Evolutionary conservation across 2,888 invertebrate species (phyloP).

Genomic region (Rhagophthalmus giganteus): DNA sequence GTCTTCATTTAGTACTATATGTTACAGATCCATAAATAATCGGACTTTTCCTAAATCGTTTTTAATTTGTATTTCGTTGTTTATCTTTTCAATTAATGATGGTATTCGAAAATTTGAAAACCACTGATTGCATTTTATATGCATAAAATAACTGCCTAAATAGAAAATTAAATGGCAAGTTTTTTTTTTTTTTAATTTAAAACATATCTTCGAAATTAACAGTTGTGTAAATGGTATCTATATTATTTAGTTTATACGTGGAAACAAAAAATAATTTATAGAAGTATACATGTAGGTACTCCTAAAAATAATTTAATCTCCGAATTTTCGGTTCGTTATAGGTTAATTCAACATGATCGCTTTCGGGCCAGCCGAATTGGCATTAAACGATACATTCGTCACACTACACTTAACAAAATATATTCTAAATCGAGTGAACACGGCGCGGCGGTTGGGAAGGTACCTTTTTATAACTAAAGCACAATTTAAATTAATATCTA

Average conservation of each 20-base stretch:
- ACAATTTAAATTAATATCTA: slow-evolving; percentile 33
- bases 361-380: slow-evolving; percentile 48
- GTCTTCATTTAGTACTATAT: no score
- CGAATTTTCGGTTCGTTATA: slow-evolving; percentile 15
- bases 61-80: no score
- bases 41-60: no score
- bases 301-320: slow-evolving; percentile 24
- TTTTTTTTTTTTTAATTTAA: no score
- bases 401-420: slow-evolving; percentile 21
- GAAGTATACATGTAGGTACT: slow-evolving; percentile 14
- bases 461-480: slow-evolving; percentile 45
- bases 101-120: no score
- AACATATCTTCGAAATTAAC: no score
- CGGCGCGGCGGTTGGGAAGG: slow-evolving; percentile 51
- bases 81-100: no score
- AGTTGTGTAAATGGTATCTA: no score
- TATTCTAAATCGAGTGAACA: slow-evolving; percentile 50
- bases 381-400: slow-evolving; percentile 10
- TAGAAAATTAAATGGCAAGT: no score
- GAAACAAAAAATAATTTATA: slow-evolving; percentile 22
- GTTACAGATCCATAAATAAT: no score
- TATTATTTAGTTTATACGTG: slow-evolving; percentile 18
- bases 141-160: no score
- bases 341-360: slow-evolving; percentile 17
- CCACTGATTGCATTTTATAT: no score